These are phyloP conservation scores for Coracias cyanogaster DNA, from an alignment of 2,797 vertebrate species.

Conservation along the genomic window DNA sequence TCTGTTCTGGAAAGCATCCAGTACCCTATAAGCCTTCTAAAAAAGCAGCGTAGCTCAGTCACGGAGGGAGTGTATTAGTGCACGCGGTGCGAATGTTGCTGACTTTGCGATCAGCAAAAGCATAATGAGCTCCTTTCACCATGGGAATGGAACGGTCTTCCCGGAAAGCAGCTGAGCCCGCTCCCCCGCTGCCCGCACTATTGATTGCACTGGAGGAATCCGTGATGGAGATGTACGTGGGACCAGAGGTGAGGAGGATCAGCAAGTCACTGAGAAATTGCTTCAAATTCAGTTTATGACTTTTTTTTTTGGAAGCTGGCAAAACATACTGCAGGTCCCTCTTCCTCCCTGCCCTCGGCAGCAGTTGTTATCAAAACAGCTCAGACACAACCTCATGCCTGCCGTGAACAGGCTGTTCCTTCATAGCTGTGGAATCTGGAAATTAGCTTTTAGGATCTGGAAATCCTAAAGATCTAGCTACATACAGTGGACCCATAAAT, in stretches of 20 bases:
- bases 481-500: not conserved
- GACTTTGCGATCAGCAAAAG: conserved; percentile 33
- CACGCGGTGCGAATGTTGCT: not conserved
- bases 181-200: not conserved
- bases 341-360: not conserved
- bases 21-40: conserved; percentile 4
- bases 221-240: not conserved
- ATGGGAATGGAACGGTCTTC: not conserved
- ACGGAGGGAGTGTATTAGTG: not conserved
- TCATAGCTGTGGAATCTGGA: not conserved
- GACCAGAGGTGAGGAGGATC: not conserved
- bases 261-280: not conserved
- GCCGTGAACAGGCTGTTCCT: fast-evolving
- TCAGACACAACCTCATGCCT: not conserved
- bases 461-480: not conserved
- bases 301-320: not conserved
- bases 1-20: conserved; percentile 65
- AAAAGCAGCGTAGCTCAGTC: conserved; percentile 12
- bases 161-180: not conserved
- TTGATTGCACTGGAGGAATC: fast-evolving
- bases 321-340: not conserved
- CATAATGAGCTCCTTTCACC: conserved; percentile 25
- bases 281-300: not conserved
- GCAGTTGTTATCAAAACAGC: not conserved
- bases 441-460: not conserved